Evolutionary conservation across 2,113 vertebrate genomes (phyloP), one percentile per base, ranked within the genome.

Genomic region (Gracilinanus agilis): DNA sequence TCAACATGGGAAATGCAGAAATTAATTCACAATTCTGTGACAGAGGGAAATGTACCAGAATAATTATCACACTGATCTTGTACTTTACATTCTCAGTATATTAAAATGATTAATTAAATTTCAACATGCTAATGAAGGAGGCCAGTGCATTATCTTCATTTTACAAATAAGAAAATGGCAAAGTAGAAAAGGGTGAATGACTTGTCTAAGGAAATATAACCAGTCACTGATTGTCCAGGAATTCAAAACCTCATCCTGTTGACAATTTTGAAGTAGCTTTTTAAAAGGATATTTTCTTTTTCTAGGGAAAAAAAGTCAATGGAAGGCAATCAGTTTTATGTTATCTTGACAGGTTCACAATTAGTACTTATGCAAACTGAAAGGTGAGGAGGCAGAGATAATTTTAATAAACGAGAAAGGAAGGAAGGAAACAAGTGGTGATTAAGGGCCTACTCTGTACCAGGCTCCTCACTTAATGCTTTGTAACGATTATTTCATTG

Each of bases 31-130:
- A 90, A 12, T 24, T 94, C 89, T 27, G 40, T 54, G 75, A 95
- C 53, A 90, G 67, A 94, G 95, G 56, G 92, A 96, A 93, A 29
- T 90, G 24, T 88, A 91, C 88, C 25, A 75, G 56, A 93, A 94
- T 75, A 92, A 44, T 55, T 13, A 95, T 95, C 91, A 95, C 58
- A 90, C n/a, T 91, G 49, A 94, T 54, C 27, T 93, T 89, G 53
- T 25, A 94, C 44, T 94, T 96, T 49, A 53, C 89, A 54, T 53
- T 93, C 92, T 88, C 75, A 96, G 0, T 40, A 61, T 92, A 44
- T 92, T 83, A 58, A 94, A 92, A 53, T 94, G 92, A 94, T 95
- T 94, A 94, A 96, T 95, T 97, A 90, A 95, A 95, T 95, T n/a
- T 8, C 58, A 91, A 89, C 3, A 75, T 27, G 90, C 40, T 40